Conservation (phyloP, 2,888 invertebrate genomes). For the Lydus trimaculatus region DNA sequence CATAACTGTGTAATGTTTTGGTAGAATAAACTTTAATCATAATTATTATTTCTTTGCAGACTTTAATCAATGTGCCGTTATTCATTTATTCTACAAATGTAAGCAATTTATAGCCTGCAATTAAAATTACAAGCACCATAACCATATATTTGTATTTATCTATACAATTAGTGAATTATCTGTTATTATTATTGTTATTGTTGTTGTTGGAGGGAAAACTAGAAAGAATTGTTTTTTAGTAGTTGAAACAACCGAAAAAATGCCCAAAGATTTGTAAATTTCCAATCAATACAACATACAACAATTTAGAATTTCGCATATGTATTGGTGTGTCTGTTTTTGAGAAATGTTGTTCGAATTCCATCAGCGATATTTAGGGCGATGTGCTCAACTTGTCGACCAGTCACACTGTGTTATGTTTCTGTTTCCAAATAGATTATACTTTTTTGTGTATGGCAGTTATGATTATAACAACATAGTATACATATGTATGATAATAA, state of each 20-base stretch:
- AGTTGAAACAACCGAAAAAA: neutral
- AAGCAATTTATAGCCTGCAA: slow-evolving; percentile 4
- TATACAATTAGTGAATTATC: neutral
- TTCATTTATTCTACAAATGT: slow-evolving; percentile 5
- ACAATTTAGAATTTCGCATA: neutral
- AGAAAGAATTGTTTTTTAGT: neutral
- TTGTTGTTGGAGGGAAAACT: neutral
- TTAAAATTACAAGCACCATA: slow-evolving; percentile 1
- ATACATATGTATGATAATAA: neutral
- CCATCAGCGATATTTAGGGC: slow-evolving; percentile 9
- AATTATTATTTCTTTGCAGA: slow-evolving; percentile 7
- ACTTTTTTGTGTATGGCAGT: slow-evolving; percentile 4
- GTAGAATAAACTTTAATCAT: slow-evolving; percentile 8
- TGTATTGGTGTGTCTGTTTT: neutral
- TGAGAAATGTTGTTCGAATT: slow-evolving; percentile 7
- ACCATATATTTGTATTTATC: neutral
- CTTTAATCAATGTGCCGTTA: slow-evolving; percentile 9
- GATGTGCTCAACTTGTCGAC: slow-evolving; percentile 9
- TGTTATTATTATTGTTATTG: neutral
- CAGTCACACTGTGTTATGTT: neutral
- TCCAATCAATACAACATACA: neutral
- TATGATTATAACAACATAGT: slow-evolving; percentile 8
- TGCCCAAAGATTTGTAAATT: neutral
- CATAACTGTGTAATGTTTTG: slow-evolving; percentile 8
- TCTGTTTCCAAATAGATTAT: slow-evolving; percentile 9